Evolutionary conservation across 2,113 vertebrate species (phyloP), one percentile per base, ranked within the genome.

Genomic region (Ochotona curzoniae): DNA sequence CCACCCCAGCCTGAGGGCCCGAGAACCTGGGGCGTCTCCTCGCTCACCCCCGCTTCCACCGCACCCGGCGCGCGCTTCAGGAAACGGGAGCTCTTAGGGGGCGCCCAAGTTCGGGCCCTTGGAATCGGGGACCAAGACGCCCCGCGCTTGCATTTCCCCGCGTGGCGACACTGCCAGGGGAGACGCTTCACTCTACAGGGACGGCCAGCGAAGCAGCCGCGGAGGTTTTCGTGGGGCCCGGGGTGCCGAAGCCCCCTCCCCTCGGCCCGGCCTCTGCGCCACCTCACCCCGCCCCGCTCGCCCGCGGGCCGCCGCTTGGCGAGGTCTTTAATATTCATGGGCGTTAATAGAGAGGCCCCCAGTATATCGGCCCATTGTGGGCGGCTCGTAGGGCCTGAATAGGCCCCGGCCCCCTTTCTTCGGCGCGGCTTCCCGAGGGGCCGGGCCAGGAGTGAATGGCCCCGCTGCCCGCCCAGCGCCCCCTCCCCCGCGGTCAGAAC

Each of bases 251-350:
- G 26, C 35, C 87, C 71, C 93, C 60, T 85, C 35, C 90, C 78
- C 78, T 15, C 2, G 49, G 69, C 74, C 57, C 0, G 4, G 85
- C 84, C 4, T 44, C 38, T 0, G 66, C 30, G 60, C 57, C 0
- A 84, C 94, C 90, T 64, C 44, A n/a, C 85, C 63, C 93, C 73
- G 60, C 60, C 49, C 61, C 87, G 15, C 54, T 35, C 82, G 23
- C 81, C 93, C 51, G 73, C 26, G 25, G 90, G 78, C 93, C 83
- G 20, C 96, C 8, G 51, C 96, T 97, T 95, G 67, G 96, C 95
- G 93, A 96, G 93, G 98, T 98, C 98, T 98, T 99, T 99, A 99
- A 99, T 99, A 99, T 99, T 99, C 99, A 99, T 99, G 99, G 98
- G 91, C 98, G 98, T 99, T 99, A 99, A 98, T 98, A 98, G 98